Base-by-base conservation (phyloP, 2,797 vertebrate species). In the Orientallactaga sibirica region DNA sequence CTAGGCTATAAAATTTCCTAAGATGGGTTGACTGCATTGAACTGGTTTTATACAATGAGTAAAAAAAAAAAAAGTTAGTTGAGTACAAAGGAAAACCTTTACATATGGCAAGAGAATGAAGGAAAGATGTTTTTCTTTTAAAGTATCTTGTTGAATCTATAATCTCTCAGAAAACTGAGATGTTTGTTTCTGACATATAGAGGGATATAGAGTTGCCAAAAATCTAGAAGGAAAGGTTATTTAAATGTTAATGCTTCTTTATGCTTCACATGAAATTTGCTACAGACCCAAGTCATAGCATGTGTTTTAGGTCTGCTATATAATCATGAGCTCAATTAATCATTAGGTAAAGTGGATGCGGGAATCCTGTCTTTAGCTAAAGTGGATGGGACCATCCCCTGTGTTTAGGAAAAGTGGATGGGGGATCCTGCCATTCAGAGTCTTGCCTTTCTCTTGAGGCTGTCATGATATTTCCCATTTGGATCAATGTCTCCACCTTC, bases 41-140 rank as follows among this genome's bases (percentile, higher is more conserved):
- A 86, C 92, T 96, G 55, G 6, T 71, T 94, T 96, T 90, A 94
- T 87, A 94, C 95, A 97, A 97, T 93, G 87, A 96, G 77, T 95
- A 92, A 93, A 94, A 96, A 91, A 91, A 88, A 22, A 96, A 48
- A 48, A 48, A 48, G 43, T 92, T 95, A 97, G 96, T 90, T 88
- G 41, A 61, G 77, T 88, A 68, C 67, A 85, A 85, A 85, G 66
- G 77, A 82, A 76, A 91, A 43, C 20, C 6, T 68, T 24, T 75
- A 43, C 58, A 52, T 81, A 83, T 61, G 58, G 29, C n/a, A 73
- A 88, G 37, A 74, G 77, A 82, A 33, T 33, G 12, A 61, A 90
- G 33, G 20, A 76, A 73, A 83, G 71, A 66, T 12, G 27, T 91
- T 37, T 33, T 58, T 33, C 37, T 27, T 80, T 62, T 33, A 5